Evolutionary conservation across 2,888 invertebrate species (phyloP).

Genomic region (Mallateleia sp.): DNA sequence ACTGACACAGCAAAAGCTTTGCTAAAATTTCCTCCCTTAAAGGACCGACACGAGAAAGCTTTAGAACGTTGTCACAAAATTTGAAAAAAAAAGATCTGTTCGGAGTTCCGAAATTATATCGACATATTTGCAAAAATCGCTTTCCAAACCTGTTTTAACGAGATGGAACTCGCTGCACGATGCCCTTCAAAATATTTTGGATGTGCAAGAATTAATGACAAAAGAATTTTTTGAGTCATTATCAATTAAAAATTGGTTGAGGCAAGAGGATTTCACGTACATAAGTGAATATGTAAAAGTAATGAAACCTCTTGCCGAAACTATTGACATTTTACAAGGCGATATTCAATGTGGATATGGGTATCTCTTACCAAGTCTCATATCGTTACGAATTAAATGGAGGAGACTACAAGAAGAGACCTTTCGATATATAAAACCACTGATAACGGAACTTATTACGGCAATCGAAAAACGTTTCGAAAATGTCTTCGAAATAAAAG

Average conservation of each 20-base stretch:
- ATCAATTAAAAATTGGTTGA: background rate
- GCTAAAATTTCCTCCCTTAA: background rate
- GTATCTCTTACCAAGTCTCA: conserved; percentile 4
- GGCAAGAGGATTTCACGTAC: conserved; percentile 8
- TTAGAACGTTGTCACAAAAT: background rate
- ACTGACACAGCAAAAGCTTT: background rate
- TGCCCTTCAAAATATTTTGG: background rate
- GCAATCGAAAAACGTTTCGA: conserved; percentile 1
- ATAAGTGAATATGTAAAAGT: conserved; percentile 1
- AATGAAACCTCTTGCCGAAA: conserved; percentile 2
- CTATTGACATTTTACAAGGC: conserved; percentile 8
- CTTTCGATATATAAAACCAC: conserved; percentile 10
- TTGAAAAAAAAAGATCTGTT: background rate
- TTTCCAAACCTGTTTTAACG: background rate
- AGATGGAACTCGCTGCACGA: conserved; percentile 20
- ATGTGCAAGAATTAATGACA: background rate
- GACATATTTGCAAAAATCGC: too few relatives aligned
- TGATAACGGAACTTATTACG: background rate
- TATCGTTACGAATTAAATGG: conserved; percentile 17
- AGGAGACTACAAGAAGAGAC: background rate
- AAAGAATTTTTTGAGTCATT: background rate
- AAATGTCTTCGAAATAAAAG: background rate
- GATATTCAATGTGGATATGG: conserved; percentile 8
- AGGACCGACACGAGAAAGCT: background rate
- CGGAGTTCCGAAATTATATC: too few relatives aligned